A percentile compares a stretch with the other conserved stretches of the same genome.
Conservation (phyloP, 2,113 vertebrate species). For the Ptychochromis oligacanthus region DNA sequence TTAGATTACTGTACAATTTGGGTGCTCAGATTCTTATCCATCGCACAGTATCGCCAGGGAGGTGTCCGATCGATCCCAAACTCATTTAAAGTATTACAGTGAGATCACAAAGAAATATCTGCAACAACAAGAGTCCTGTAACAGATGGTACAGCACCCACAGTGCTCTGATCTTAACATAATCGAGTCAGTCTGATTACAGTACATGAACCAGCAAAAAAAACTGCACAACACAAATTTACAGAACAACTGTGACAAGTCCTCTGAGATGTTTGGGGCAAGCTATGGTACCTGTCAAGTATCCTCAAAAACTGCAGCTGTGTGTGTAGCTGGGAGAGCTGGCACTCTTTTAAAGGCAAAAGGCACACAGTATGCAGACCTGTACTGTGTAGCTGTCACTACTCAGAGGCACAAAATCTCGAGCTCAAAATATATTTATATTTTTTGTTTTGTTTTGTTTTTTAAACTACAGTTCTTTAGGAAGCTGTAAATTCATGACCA, state of each 20-base stretch:
- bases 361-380: neutral
- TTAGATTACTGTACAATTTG: neutral
- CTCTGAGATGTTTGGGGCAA: neutral
- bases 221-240: neutral
- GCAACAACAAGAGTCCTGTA: neutral
- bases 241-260: neutral
- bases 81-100: neutral
- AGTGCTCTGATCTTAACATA: neutral
- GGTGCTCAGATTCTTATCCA: neutral
- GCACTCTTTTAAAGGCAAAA: neutral
- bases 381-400: neutral
- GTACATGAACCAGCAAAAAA: neutral
- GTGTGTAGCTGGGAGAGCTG: neutral
- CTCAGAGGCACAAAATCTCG: neutral
- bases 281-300: constrained; percentile 6
- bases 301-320: neutral
- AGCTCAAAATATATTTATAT: neutral
- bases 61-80: neutral
- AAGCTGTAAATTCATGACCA: neutral
- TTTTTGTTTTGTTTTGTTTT: neutral
- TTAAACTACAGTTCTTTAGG: neutral
- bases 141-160: neutral
- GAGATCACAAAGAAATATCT: neutral
- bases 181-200: neutral
- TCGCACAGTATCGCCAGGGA: neutral